Percentiles rank a stretch among this genome's conserved stretches.
Conservation (phyloP, 2,888 invertebrate genomes). For the Aelia acuminata region DNA sequence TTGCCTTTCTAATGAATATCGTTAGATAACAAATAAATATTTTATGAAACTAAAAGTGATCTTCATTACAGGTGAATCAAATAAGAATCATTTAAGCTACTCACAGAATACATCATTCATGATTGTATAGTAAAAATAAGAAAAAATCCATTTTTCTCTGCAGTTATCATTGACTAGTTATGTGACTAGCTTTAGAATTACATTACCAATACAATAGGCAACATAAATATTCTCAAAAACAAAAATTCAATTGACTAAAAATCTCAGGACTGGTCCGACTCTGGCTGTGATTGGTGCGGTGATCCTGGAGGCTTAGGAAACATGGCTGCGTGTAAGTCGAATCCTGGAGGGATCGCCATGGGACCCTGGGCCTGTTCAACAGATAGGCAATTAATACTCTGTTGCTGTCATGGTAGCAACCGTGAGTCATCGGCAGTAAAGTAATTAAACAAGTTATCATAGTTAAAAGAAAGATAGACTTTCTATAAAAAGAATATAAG, state of each 20-base stretch:
- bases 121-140: background rate
- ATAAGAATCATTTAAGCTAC: background rate
- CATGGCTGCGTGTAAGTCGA: conserved; percentile 67
- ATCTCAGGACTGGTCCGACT: conserved; percentile 58
- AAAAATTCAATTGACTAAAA: background rate
- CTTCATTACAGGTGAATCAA: background rate
- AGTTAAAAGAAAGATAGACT: background rate
- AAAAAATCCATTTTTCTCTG: background rate
- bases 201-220: background rate
- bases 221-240: background rate
- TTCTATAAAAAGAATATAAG: no score
- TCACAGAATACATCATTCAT: background rate
- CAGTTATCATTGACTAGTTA: conserved; percentile 22
- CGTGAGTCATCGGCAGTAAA: no score
- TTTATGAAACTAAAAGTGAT: background rate
- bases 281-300: conserved; percentile 67
- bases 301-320: conserved; percentile 69
- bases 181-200: conserved; percentile 19
- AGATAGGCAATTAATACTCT: background rate
- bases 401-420: background rate
- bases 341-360: conserved; percentile 68
- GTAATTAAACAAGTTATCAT: background rate
- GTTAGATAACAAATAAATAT: background rate
- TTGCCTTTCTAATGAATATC: background rate
- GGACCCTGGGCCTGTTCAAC: conserved; percentile 68